Evolutionary conservation across 2,797 vertebrate species (phyloP).

Genomic region (Rhodeus uyekii): DNA sequence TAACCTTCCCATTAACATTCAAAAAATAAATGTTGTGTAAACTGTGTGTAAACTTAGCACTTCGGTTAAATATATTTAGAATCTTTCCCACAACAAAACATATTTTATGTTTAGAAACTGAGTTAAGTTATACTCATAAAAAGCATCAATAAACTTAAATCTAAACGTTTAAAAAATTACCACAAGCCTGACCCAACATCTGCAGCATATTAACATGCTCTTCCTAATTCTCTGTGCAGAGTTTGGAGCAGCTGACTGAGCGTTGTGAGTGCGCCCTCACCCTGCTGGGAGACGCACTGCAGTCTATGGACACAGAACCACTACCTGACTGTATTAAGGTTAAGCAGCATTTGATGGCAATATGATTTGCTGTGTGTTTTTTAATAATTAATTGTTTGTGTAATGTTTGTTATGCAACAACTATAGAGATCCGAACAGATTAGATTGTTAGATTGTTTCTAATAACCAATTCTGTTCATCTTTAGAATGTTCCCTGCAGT

Average conservation of each 20-base stretch:
- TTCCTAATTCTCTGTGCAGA: conserved; percentile 60
- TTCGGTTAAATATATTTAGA: conserved; percentile 6
- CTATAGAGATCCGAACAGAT: neutral
- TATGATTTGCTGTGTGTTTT: neutral
- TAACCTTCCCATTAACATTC: neutral
- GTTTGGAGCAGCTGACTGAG: conserved; percentile 78
- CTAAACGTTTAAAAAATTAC: neutral
- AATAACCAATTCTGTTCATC: neutral
- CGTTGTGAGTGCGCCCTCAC: conserved; percentile 76
- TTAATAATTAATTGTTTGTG: neutral
- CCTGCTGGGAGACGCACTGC: conserved; percentile 75
- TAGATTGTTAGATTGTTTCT: neutral
- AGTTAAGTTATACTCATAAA: neutral
- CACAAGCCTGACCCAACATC: neutral
- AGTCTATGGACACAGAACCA: conserved; percentile 71
- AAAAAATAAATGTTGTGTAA: neutral
- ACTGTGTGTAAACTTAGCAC: conserved; percentile 38
- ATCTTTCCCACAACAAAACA: conserved; percentile 35
- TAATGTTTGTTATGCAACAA: neutral
- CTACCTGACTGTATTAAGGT: conserved; percentile 77
- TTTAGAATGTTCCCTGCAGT: conserved; percentile 74
- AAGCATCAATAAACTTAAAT: conserved; percentile 27
- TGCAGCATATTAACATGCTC: conserved; percentile 11
- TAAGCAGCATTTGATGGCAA: neutral
- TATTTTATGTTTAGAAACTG: neutral